Conservation (phyloP, 2,797 vertebrate genomes). For the Acanthurus tractus region DNA sequence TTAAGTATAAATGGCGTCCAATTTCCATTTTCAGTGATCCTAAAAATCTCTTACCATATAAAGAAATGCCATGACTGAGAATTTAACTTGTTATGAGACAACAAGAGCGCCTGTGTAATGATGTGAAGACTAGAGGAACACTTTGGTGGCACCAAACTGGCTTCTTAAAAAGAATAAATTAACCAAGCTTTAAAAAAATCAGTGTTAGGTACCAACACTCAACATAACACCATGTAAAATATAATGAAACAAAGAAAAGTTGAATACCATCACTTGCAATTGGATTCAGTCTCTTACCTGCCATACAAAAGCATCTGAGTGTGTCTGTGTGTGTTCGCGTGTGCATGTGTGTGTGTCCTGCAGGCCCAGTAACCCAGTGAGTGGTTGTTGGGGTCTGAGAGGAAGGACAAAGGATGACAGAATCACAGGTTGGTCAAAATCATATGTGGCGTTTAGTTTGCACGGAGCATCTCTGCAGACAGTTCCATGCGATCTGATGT, state of each 20-base stretch:
- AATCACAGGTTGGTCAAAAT: slow-evolving; percentile 31
- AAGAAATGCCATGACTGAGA: neutral
- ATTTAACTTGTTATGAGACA: neutral
- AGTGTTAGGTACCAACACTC: neutral
- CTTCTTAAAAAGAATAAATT: neutral
- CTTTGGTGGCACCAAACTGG: neutral
- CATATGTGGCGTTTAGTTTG: neutral
- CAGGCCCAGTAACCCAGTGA: slow-evolving; percentile 63
- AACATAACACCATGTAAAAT: neutral
- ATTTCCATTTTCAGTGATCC: neutral
- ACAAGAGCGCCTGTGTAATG: too few relatives aligned
- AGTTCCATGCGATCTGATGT: neutral
- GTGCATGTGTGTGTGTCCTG: slow-evolving; percentile 23
- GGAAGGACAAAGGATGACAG: slow-evolving; percentile 62
- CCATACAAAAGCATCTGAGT: neutral
- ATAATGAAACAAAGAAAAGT: neutral
- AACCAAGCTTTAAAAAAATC: too few relatives aligned
- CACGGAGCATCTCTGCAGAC: neutral
- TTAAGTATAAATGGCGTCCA: too few relatives aligned
- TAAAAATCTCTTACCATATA: neutral
- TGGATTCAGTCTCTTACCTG: neutral
- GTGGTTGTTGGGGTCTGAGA: slow-evolving; percentile 7
- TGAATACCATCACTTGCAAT: neutral
- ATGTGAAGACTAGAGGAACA: neutral
- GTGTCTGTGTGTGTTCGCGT: neutral